A percentile compares a stretch with the other conserved stretches of the same genome.
These are phyloP conservation scores for Epizoanthus ramosus DNA, from an alignment of 92 coral and sea anemone genomes.

Conservation along the genomic window DNA sequence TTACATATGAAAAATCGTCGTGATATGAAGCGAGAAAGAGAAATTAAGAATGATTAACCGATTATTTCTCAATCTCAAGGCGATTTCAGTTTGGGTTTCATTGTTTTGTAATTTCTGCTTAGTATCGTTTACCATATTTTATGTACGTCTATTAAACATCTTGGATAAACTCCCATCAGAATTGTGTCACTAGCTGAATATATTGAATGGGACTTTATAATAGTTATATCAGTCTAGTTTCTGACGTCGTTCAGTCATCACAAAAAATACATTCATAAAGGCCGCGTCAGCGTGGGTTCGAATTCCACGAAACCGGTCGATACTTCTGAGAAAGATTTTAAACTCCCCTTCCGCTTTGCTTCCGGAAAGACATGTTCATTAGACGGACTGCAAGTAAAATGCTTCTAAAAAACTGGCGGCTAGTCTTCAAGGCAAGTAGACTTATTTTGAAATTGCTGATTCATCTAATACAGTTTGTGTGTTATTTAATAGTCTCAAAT, in stretches of 20 bases:
- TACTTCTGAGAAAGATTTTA: background rate
- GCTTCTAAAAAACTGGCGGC: background rate
- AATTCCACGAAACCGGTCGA: background rate
- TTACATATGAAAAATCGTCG: no score
- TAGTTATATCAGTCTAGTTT: background rate
- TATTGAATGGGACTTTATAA: no score
- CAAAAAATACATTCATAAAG: background rate
- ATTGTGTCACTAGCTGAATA: no score
- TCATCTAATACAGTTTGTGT: background rate
- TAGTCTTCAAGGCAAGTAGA: background rate
- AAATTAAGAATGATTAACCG: no score
- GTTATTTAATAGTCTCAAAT: background rate
- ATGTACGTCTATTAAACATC: no score
- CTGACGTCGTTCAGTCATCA: slow-evolving; percentile 3
- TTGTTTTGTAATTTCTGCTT: no score
- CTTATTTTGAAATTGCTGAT: background rate
- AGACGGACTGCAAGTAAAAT: slow-evolving; percentile 23
- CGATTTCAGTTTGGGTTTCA: no score
- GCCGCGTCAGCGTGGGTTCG: slow-evolving; percentile 1
- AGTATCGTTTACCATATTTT: no score
- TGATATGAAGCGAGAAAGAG: no score
- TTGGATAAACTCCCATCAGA: no score
- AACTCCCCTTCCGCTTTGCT: background rate
- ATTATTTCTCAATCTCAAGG: no score
- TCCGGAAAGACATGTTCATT: background rate